Conservation (phyloP, 64 coral and sea anemone species). For the Pachyseris speciosa region DNA sequence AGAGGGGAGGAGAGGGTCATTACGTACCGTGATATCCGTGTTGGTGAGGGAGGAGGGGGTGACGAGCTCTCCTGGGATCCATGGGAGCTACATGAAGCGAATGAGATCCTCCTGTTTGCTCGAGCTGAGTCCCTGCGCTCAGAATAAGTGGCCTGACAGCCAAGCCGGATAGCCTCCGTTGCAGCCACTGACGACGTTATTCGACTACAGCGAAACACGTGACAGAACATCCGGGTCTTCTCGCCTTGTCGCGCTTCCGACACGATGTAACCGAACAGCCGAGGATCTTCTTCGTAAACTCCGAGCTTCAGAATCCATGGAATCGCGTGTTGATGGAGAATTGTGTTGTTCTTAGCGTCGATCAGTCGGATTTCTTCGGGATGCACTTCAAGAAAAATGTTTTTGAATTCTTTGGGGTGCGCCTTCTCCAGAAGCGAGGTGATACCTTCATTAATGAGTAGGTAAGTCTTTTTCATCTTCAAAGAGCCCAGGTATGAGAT, state of each 20-base stretch:
- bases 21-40: neutral
- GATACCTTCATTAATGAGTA: conserved; percentile 94
- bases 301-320: conserved; percentile 93
- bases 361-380: conserved; percentile 69
- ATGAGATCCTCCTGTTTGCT: conserved; percentile 44
- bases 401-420: conserved; percentile 79
- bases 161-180: conserved; percentile 77
- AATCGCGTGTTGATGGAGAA: conserved; percentile 65
- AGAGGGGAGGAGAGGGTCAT: neutral
- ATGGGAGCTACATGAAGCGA: conserved; percentile 36
- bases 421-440: conserved; percentile 64
- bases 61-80: neutral
- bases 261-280: conserved; percentile 93
- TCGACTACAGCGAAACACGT: conserved; percentile 96
- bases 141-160: conserved; percentile 86
- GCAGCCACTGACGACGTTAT: conserved; percentile 77
- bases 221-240: conserved; percentile 91
- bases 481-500: conserved; percentile 83
- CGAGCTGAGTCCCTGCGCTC: conserved; percentile 69
- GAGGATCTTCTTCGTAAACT: conserved; percentile 85
- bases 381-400: conserved; percentile 70
- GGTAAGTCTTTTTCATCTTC: conserved; percentile 82
- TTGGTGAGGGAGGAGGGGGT: neutral
- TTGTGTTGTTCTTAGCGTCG: conserved; percentile 20
- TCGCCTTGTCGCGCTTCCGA: conserved; percentile 90